These are phyloP conservation scores for Chelonus formosanus DNA, from an alignment of 2,888 invertebrate species.

Conservation along the genomic window DNA sequence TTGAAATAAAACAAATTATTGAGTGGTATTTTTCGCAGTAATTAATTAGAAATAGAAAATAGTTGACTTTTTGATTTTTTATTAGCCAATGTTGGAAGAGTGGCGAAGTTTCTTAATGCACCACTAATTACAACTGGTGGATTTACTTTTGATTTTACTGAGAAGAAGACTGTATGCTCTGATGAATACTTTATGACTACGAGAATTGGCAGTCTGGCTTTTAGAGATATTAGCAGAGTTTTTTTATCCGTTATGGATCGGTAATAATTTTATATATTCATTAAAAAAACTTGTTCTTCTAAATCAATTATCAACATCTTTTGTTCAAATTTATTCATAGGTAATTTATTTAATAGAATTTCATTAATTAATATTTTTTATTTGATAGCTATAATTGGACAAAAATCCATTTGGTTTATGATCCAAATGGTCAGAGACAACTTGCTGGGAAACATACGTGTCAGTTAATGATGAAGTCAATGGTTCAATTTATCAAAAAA, in stretches of 20 bases:
- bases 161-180: constrained; percentile 73
- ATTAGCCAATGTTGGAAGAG: constrained; percentile 80
- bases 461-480: constrained; percentile 77
- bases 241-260: constrained; percentile 75
- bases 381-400: constrained; percentile 75
- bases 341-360: neutral
- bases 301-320: constrained; percentile 15
- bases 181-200: constrained; percentile 84
- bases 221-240: constrained; percentile 77
- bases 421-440: constrained; percentile 74
- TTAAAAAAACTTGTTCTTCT: neutral
- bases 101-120: constrained; percentile 79
- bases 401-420: constrained; percentile 78
- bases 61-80: neutral
- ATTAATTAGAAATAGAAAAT: neutral
- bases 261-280: constrained; percentile 65
- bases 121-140: constrained; percentile 85
- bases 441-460: constrained; percentile 79
- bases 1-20: neutral
- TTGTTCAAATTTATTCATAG: constrained; percentile 4
- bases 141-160: constrained; percentile 80
- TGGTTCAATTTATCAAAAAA: constrained; percentile 71
- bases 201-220: constrained; percentile 78
- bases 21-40: neutral
- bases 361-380: neutral